These are phyloP conservation scores for Macrocentrus cingulum DNA, from an alignment of 1,140 invertebrate species.

Conservation along the genomic window DNA sequence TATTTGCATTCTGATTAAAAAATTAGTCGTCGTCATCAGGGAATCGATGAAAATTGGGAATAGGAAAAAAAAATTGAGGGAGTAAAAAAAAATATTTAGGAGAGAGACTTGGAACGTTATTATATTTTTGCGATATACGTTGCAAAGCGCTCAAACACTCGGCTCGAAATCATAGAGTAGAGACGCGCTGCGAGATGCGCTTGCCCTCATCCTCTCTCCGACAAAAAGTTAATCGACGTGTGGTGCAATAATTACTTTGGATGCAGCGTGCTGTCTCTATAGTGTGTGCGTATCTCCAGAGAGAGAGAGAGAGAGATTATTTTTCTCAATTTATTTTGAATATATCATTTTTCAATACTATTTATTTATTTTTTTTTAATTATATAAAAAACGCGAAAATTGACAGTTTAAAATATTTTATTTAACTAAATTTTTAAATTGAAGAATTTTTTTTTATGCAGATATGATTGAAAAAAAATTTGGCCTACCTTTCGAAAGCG, in stretches of 20 bases:
- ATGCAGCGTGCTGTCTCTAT: conserved; percentile 9
- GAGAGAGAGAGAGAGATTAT: neutral
- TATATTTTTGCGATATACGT: conserved; percentile 31
- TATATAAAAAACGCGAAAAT: no score
- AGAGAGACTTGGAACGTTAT: conserved; percentile 27
- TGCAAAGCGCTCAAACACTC: no score
- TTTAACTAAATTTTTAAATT: no score
- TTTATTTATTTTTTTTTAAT: no score
- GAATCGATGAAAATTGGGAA: no score
- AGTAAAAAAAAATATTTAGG: conserved; percentile 18
- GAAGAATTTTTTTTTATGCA: no score
- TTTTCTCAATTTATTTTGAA: neutral
- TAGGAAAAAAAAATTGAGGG: neutral
- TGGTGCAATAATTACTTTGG: conserved; percentile 34
- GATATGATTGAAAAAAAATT: conserved; percentile 33
- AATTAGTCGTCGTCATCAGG: no score
- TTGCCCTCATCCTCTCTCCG: conserved; percentile 9
- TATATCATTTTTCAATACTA: neutral
- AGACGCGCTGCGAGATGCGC: conserved; percentile 13
- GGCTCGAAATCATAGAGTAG: conserved; percentile 34
- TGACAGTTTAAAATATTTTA: no score
- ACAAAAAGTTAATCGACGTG: conserved; percentile 35
- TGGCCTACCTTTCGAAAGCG: conserved; percentile 58
- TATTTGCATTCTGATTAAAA: no score
- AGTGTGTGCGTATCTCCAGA: no score